Conservation (phyloP, 2,113 vertebrate genomes). For the Redunca redunca region DNA sequence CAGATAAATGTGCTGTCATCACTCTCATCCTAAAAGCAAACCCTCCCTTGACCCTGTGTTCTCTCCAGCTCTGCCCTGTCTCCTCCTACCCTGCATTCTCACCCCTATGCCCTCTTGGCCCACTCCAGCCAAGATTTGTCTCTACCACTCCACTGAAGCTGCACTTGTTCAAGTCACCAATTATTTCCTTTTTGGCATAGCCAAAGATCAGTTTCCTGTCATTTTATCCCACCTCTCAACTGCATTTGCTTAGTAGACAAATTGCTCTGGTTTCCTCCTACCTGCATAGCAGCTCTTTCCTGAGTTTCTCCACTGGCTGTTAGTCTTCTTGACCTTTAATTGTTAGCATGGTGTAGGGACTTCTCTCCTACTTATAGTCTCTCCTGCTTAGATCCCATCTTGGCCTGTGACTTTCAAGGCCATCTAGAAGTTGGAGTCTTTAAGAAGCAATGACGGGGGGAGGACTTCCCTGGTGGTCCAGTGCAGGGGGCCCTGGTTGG, state of each 20-base stretch:
- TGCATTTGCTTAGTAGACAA: neutral
- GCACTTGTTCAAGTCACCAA: neutral
- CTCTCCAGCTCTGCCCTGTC: neutral
- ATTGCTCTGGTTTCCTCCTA: neutral
- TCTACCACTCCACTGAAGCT: neutral
- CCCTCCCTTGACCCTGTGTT: neutral
- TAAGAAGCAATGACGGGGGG: neutral
- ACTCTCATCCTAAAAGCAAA: neutral
- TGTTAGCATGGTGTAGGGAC: neutral
- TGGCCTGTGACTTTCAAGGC: neutral
- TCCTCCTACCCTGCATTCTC: neutral
- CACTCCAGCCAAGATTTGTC: neutral
- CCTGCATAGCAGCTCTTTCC: neutral
- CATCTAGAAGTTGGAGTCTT: neutral
- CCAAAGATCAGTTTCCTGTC: neutral
- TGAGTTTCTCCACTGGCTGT: neutral
- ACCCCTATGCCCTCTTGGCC: neutral
- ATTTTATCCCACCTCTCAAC: neutral
- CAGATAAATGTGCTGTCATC: neutral
- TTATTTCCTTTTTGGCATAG: neutral
- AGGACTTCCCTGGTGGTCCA: neutral
- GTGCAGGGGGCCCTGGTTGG: neutral
- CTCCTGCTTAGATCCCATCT: neutral
- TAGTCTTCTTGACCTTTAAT: neutral
- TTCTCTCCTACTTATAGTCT: neutral